Percentiles rank a stretch among this genome's conserved stretches.
Conservation (phyloP, 2,888 invertebrate species). For the Hydraecia micacea region DNA sequence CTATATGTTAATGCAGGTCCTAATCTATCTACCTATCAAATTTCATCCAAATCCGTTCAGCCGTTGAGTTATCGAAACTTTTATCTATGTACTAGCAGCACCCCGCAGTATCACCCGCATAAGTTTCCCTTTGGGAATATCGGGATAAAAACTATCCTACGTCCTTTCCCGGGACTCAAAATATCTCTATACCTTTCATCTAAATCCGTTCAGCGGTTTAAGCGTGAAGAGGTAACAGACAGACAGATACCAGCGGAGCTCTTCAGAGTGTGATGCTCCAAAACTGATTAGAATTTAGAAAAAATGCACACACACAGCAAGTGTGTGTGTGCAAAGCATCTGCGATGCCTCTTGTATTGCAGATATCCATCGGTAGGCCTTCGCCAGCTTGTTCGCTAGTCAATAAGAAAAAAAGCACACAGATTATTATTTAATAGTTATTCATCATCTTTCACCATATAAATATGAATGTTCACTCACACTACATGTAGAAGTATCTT, state of each 20-base stretch:
- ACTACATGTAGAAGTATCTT: conserved; percentile 2
- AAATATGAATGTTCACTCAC: not conserved
- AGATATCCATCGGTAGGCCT: not conserved
- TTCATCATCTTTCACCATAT: not conserved
- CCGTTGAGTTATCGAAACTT: too few species aligned
- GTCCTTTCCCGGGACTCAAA: too few species aligned
- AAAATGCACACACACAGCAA: too few species aligned
- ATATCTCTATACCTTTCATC: too few species aligned
- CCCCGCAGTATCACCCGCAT: too few species aligned
- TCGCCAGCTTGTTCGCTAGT: not conserved
- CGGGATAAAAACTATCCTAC: too few species aligned
- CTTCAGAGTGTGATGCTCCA: too few species aligned
- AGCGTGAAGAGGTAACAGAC: too few species aligned
- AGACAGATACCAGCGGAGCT: too few species aligned
- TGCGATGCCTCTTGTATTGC: not conserved
- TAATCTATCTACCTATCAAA: not conserved
- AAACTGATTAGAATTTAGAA: too few species aligned
- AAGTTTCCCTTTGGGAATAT: too few species aligned
- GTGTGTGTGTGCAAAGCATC: not conserved
- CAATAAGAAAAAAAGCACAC: not conserved
- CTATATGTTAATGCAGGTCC: not conserved
- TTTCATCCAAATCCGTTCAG: not conserved
- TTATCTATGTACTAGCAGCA: not conserved
- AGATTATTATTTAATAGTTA: not conserved
- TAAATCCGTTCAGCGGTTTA: too few species aligned